Percentiles rank a stretch among this genome's conserved stretches.
phyloP scores from a whole-genome alignment of 2,113 vertebrate species.

The Microtus montanus region DNA sequence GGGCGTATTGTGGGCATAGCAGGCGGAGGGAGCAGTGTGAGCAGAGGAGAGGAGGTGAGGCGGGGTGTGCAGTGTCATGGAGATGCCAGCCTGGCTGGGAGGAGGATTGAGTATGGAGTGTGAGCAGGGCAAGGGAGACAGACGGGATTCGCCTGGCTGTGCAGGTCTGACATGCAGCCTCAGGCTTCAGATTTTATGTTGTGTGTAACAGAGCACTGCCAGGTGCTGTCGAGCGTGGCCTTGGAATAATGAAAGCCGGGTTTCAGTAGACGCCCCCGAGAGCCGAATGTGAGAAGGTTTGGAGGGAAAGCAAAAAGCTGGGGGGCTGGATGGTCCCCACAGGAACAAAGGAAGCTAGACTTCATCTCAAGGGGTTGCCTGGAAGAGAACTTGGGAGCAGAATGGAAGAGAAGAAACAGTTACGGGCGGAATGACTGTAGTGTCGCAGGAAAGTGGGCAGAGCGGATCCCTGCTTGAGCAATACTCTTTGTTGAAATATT shows the following conservation, averaged over 20 bases:
- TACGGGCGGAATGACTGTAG: neutral
- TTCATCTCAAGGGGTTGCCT: neutral
- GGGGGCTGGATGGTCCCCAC: neutral
- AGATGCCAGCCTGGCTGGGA: neutral
- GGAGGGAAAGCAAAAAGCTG: neutral
- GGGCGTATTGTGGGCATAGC: neutral
- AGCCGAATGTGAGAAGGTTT: rapidly evolving
- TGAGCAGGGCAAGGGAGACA: neutral
- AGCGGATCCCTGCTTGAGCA: neutral
- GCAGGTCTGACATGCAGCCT: neutral
- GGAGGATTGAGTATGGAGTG: neutral
- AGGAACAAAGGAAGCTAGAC: neutral
- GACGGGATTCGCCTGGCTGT: neutral
- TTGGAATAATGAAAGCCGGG: neutral
- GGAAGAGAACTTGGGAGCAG: neutral
- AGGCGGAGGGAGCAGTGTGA: rapidly evolving
- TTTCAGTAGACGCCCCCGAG: neutral
- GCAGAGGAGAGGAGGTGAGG: neutral
- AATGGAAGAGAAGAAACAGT: neutral
- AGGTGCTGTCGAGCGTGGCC: neutral
- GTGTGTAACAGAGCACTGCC: neutral
- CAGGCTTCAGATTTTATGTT: neutral
- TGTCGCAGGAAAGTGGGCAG: neutral
- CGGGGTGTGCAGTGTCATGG: rapidly evolving
- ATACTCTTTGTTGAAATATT: neutral